These are phyloP conservation scores for Stichopus horrens DNA, from an alignment of 53 echinoderm and acorn worm genomes.

Conservation along the genomic window DNA sequence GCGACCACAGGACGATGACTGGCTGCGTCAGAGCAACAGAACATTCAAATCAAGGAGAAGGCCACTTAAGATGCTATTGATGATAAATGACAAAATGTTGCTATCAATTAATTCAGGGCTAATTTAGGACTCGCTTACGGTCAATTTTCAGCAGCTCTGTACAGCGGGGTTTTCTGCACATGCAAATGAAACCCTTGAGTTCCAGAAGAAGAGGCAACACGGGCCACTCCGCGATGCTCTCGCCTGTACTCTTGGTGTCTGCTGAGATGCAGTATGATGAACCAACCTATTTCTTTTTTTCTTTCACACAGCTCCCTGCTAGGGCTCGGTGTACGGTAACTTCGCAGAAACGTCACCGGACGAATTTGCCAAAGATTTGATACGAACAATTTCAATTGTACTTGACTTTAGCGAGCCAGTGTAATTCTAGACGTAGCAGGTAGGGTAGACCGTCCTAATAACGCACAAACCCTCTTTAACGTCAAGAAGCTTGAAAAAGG, in stretches of 20 bases:
- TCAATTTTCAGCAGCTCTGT: neutral
- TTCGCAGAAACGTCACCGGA: neutral
- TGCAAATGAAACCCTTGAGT: constrained; percentile 11
- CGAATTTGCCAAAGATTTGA: neutral
- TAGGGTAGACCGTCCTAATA: constrained; percentile 3
- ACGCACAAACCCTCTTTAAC: neutral
- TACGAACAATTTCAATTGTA: constrained; percentile 32
- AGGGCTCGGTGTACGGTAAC: too few relatives aligned
- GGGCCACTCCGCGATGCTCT: neutral
- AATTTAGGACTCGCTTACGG: neutral
- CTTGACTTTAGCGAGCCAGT: constrained; percentile 5
- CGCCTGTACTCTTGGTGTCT: neutral
- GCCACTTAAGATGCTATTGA: neutral
- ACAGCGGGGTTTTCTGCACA: neutral
- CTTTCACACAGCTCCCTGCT: too few relatives aligned
- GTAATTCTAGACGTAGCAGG: constrained; percentile 10
- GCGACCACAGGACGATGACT: too few relatives aligned
- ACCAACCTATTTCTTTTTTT: neutral
- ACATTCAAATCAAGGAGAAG: too few relatives aligned
- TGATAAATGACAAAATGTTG: neutral
- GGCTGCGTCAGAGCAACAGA: too few relatives aligned
- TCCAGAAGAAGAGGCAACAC: neutral
- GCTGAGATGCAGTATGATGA: neutral
- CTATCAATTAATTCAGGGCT: neutral
- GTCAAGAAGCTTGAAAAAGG: neutral